Evolutionary conservation across 1,140 invertebrate genomes (phyloP).

Genomic region (Nylanderia fulva): DNA sequence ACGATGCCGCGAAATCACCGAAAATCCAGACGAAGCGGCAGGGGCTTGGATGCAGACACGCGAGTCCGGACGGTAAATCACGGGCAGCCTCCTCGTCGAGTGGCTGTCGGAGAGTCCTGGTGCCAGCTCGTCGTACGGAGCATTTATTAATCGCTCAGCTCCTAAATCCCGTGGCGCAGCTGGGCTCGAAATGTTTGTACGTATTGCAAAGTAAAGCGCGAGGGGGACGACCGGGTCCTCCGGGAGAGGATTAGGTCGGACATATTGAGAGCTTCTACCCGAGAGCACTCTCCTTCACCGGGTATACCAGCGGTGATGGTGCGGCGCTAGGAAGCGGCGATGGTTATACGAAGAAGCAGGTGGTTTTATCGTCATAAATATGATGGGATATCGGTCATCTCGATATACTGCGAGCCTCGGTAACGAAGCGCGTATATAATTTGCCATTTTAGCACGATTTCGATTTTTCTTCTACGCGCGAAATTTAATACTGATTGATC

Average conservation of each 20-base stretch:
- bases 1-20: conserved; percentile 70
- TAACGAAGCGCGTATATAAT: background rate
- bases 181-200: conserved; percentile 77
- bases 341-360: conserved; percentile 61
- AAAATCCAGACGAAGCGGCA: conserved; percentile 70
- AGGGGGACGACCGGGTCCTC: conserved; percentile 70
- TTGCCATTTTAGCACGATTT: background rate
- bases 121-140: conserved; percentile 73
- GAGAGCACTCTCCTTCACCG: conserved; percentile 73
- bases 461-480: background rate
- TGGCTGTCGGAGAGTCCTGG: conserved; percentile 76
- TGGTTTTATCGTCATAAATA: conserved; percentile 56
- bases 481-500: background rate
- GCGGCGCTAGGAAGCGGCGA: conserved; percentile 37
- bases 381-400: conserved; percentile 36
- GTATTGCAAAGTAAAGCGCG: conserved; percentile 76
- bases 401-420: background rate
- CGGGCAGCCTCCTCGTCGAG: conserved; percentile 71
- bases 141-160: conserved; percentile 78
- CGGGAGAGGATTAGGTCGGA: conserved; percentile 80
- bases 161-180: conserved; percentile 77
- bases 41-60: conserved; percentile 73
- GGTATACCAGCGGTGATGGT: background rate
- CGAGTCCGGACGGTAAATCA: conserved; percentile 73
- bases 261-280: conserved; percentile 82